Percentiles rank a stretch among this genome's conserved stretches.
These are phyloP conservation scores for Leptodactylus fuscus DNA, from an alignment of 2,113 vertebrate species.

Conservation along the genomic window DNA sequence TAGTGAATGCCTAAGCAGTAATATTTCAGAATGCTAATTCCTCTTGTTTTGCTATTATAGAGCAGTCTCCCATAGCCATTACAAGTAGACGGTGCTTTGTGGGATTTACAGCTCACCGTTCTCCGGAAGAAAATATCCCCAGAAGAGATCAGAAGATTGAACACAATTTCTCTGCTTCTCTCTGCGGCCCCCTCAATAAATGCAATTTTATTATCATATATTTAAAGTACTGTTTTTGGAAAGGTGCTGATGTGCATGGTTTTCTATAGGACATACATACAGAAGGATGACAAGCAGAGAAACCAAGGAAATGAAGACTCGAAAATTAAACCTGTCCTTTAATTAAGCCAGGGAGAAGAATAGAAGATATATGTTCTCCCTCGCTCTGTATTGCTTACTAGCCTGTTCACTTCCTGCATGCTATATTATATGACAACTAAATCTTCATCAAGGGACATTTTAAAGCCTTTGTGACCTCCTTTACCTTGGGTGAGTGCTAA, in stretches of 20 bases:
- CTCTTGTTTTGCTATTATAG: slow-evolving; percentile 29
- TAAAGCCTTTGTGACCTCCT: background rate
- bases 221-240: slow-evolving; percentile 33
- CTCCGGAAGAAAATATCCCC: slow-evolving; percentile 16
- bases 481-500: background rate
- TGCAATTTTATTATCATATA: slow-evolving; percentile 42
- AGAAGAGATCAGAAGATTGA: slow-evolving; percentile 44
- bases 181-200: slow-evolving; percentile 14
- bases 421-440: background rate
- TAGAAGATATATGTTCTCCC: background rate
- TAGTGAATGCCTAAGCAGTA: slow-evolving; percentile 50
- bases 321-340: background rate
- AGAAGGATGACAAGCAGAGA: background rate
- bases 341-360: background rate
- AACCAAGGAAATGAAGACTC: background rate
- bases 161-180: background rate
- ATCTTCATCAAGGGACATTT: background rate
- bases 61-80: slow-evolving; percentile 38
- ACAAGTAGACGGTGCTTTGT: background rate
- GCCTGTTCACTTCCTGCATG: background rate
- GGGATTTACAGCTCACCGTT: slow-evolving; percentile 40
- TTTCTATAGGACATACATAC: background rate
- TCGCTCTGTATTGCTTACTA: background rate
- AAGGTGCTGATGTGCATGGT: slow-evolving; percentile 28
- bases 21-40: slow-evolving; percentile 51